Evolutionary conservation across 2,888 invertebrate species (phyloP), one percentile per base, ranked within the genome.

Genomic region (Omphaloscelis lunosa): DNA sequence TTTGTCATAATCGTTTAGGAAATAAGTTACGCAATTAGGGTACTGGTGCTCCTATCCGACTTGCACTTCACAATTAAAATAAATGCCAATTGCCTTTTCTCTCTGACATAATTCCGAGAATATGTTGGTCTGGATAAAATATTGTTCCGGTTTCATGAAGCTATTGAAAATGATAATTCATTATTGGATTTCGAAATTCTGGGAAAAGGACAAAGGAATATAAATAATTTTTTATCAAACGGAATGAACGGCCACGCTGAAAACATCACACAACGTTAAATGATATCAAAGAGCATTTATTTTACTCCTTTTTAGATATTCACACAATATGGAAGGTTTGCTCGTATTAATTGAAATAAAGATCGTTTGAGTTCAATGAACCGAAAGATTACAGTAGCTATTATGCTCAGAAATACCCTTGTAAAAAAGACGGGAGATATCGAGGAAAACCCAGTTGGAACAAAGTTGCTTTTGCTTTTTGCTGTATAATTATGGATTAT

Each of bases 191-290:
- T n/a, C 4, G 4, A 45, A 27, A 73, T 66, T 59, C 20, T 17
- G 34, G 15, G 2, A 45, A 53, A 53, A 51, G 41, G 39, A 74
- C 61, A 58, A 66, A 66, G 53, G 74, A 59, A 66, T 15, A 59
- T 66, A 29, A 80, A 80, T 79, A 15, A 72, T 17, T 53, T 45
- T 79, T 59, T 67, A 74, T 66, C 15, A 45, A 66, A 73, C 6
- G 61, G 39, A 74, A 59, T n/a, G 58, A 29, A 59, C 48, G 29
- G 48, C 20, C 59, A 45, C n/a, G 34, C 34, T 48, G 75, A 34
- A 74, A 80, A 66, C 29, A 66, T 66, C n/a, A 39, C n/a, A 53
- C 15, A 29, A 34, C 34, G n/a, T 20, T 67, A 41, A 65, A 56
- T 45, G 45, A 67, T 48, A 66, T 73, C 65, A 80, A 67, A 56